Conservation (phyloP, 2,797 vertebrate genomes). For the Enteromius mattozi region DNA sequence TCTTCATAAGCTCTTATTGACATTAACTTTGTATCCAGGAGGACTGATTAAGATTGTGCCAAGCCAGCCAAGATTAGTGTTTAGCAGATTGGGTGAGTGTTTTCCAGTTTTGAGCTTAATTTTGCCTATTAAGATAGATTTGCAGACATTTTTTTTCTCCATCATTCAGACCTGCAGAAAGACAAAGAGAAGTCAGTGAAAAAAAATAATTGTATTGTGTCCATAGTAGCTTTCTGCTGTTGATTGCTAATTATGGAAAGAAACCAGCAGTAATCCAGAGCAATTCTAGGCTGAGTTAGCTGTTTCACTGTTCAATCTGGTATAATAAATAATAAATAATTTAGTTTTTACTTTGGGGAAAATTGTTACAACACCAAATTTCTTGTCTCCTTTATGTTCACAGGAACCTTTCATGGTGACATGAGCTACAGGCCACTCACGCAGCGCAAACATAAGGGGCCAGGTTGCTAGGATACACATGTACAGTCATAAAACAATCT, state of each 20-base stretch:
- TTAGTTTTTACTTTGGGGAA: not conserved
- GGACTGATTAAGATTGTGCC: not conserved
- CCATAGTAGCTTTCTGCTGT: slow-evolving; percentile 15
- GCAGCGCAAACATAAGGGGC: slow-evolving; percentile 3
- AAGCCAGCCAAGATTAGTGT: not conserved
- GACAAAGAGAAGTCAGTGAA: slow-evolving; percentile 7
- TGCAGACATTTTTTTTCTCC: not conserved
- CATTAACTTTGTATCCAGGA: not conserved
- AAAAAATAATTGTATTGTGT: slow-evolving; percentile 48
- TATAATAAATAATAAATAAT: not conserved
- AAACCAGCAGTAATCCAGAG: not conserved
- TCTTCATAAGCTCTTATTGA: not conserved
- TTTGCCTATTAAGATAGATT: too few relatives aligned
- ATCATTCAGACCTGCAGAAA: not conserved
- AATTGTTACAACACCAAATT: not conserved
- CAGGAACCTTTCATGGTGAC: not conserved
- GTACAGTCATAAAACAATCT: slow-evolving; percentile 46
- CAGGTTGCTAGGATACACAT: slow-evolving; percentile 55
- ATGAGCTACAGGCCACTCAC: slow-evolving; percentile 13
- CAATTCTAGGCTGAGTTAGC: not conserved
- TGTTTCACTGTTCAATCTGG: not conserved
- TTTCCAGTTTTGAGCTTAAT: not conserved
- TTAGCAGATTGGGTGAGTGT: not conserved
- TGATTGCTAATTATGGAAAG: not conserved
- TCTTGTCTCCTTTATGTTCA: not conserved